These are phyloP conservation scores for Sympetrum striolatum DNA, from an alignment of 2,888 invertebrate species.

Conservation along the genomic window DNA sequence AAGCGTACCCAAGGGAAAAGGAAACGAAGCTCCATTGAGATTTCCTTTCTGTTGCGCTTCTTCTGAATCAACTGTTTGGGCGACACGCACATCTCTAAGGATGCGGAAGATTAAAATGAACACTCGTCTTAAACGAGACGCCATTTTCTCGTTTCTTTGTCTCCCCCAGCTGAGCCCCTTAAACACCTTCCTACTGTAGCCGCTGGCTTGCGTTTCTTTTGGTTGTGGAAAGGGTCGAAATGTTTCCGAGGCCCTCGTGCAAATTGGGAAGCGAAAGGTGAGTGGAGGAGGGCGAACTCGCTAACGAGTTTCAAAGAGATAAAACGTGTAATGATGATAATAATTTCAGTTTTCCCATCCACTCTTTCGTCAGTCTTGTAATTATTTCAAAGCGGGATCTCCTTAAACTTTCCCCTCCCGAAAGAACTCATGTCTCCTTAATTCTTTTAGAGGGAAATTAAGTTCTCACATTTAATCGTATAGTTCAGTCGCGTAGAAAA, in stretches of 20 bases:
- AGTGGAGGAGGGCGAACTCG: neutral
- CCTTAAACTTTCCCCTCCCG: too few species aligned
- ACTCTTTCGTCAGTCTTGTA: too few species aligned
- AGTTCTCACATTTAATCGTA: neutral
- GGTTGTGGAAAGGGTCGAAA: neutral
- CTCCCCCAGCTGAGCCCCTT: neutral
- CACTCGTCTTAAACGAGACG: neutral
- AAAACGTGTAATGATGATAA: too few species aligned
- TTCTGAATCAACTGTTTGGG: neutral
- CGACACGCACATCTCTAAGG: neutral
- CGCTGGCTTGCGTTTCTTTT: neutral
- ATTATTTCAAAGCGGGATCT: too few species aligned
- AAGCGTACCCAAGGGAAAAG: too few species aligned
- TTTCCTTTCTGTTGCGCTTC: too few species aligned
- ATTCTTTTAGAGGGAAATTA: neutral
- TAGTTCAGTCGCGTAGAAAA: too few species aligned
- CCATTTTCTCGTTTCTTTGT: neutral
- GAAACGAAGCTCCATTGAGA: too few species aligned
- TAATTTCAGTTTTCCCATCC: too few species aligned
- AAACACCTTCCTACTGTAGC: neutral
- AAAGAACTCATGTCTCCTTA: neutral
- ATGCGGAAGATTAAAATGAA: constrained; percentile 31
- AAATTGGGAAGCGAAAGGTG: neutral
- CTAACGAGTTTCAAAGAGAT: neutral
- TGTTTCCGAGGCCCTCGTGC: neutral